Base-by-base conservation (phyloP, 2,113 vertebrate genomes). In the Entosphenus tridentatus region DNA sequence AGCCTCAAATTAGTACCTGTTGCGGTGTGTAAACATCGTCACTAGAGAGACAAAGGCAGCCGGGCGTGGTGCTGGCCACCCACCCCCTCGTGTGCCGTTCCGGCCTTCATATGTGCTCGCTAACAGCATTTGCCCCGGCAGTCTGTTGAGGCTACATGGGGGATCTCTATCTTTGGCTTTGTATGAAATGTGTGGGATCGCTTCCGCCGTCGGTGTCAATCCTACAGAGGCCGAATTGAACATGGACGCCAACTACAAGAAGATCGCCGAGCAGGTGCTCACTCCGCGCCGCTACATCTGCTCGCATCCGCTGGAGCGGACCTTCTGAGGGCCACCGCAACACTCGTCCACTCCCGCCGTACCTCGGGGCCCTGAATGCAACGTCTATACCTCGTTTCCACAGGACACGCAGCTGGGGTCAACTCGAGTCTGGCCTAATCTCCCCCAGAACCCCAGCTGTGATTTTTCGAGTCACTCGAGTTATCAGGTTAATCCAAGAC, bases 291-390 rank as follows among this genome's bases (percentile, higher is more conserved):
- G 81, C 0, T 98, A 92, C 68, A 73, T 81, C 68, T 98, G 90
- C 73, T 82, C 89, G 6, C 88, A 96, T 56, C 88, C 92, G 0
- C 83, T 98, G 2, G 87, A 96, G 13, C 84, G 85, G 77, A 83
- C 83, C 0, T 86, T 75, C 76, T 97, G 74, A 87, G 12, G 7
- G 1, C 16, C 12, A 9, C 16, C 1, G 39, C 39, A 39, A 39
- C 39, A 39, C 39, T 39, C 39, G 39, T 39, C 39, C 39, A 39
- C 39, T 39, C 39, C 39, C 39, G 39, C 39, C 39, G 39, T 39
- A 39, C 39, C 39, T 39, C 1, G 39, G 39, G 39, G 39, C 39
- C 39, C 39, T 39, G 39, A 39, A 39, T 7, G 39, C 39, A 39
- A 39, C 39, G 39, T 39, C 39, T 7, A 5, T 39, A 5, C 39